Base-by-base conservation (phyloP, 1,140 invertebrate genomes). In the Liolophura sinensis region DNA sequence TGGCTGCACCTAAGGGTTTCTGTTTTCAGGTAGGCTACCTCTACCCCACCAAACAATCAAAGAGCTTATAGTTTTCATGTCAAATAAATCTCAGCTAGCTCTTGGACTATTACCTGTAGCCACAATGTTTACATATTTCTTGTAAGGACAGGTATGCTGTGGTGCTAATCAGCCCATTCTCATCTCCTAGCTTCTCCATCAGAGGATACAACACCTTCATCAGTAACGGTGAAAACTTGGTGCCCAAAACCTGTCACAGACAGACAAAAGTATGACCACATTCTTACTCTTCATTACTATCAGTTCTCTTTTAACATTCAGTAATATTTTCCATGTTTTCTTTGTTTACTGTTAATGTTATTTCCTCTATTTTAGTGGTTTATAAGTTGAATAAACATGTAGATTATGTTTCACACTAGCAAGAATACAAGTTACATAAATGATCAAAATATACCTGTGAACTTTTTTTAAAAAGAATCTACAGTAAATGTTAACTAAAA, bases 101-200 rank as follows among this genome's bases (percentile, higher is more conserved):
- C n/a, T n/a, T n/a, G n/a, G n/a, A n/a, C n/a, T 20, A 9, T 65
- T 71, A 79, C 77, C 62, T 74, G 60, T 78, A 76, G 1, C 67
- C 47, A 69, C 77, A 79, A 12, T 73, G 70, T 16, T 25, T 47
- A 62, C 67, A 71, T 15, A 79, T 67, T 31, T 77, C 71, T 56
- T 64, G 62, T 5, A 82, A 69, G 22, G 74, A 55, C 15, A 73
- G 56, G 61, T 78, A 82, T 0, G 80, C 77, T 22, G 80, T 73
- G 55, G 71, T 76, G 65, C 77, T 80, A 51, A 82, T 72, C 27
- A 73, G 71, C 11, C 72, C 68, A 49, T 72, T 73, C 22, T 78
- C 67, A 58, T 79, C 74, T 20, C 80, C 80, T 18, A 82, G 60
- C 40, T 80, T 82, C 66, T 82, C 80, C 64, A 80, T 57, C 69